Evolutionary conservation across 2,888 invertebrate genomes (phyloP).

Genomic region (Ormyrus thymus): DNA sequence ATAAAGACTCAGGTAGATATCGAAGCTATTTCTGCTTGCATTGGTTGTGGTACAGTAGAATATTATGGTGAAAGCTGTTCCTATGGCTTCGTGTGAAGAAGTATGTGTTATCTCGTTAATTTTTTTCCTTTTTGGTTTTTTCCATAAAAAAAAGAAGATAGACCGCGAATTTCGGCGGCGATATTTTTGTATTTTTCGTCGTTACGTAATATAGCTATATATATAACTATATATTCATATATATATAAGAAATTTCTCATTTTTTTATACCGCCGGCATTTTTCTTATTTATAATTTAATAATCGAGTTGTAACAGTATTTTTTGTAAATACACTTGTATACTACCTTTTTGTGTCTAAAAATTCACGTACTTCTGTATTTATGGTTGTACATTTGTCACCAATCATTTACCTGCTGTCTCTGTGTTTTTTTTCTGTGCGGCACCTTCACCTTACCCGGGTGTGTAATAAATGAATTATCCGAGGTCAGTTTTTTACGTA

Average conservation of each 20-base stretch:
- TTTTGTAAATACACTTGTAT: constrained; percentile 45
- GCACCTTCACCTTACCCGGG: constrained; percentile 54
- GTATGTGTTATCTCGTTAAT: constrained; percentile 43
- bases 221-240: too few relatives aligned
- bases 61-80: constrained; percentile 64
- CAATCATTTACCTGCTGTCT: constrained; percentile 62
- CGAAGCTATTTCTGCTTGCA: constrained; percentile 62
- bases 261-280: constrained; percentile 19
- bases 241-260: not conserved
- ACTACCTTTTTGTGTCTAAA: constrained; percentile 25
- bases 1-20: constrained; percentile 76
- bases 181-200: constrained; percentile 27
- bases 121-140: constrained; percentile 3
- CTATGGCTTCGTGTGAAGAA: constrained; percentile 61
- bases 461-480: constrained; percentile 44
- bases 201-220: not conserved
- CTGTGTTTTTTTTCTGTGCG: constrained; percentile 54
- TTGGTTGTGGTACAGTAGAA: constrained; percentile 72
- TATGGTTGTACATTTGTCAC: constrained; percentile 47
- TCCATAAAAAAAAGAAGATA: not conserved
- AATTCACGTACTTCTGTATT: constrained; percentile 24
- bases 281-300: constrained; percentile 37
- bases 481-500: constrained; percentile 74
- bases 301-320: constrained; percentile 30
- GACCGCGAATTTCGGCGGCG: not conserved